phyloP scores from a whole-genome alignment of 2,797 vertebrate species.

The Liasis olivaceus region DNA sequence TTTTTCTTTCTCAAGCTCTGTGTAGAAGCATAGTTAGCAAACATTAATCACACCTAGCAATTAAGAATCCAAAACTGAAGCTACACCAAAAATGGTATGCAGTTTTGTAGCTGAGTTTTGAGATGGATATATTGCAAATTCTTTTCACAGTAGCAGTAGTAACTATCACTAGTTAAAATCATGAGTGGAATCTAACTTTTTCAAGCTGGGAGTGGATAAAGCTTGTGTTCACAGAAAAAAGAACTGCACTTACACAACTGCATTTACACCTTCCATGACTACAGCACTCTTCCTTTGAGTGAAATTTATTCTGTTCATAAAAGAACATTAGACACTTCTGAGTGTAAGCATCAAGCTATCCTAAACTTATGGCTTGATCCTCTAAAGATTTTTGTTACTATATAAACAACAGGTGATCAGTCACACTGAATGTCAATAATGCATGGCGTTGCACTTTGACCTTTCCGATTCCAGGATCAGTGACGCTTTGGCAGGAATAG shows the following conservation, averaged over 20 bases:
- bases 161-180: background rate
- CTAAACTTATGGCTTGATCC: background rate
- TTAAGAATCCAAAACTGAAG: background rate
- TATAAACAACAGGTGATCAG: background rate
- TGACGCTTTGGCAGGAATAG: conserved; percentile 1
- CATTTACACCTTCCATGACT: background rate
- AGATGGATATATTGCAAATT: background rate
- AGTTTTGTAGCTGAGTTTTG: background rate
- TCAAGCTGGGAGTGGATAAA: background rate
- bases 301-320: background rate
- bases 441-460: background rate
- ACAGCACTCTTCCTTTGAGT: background rate
- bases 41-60: background rate
- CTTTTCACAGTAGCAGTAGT: background rate
- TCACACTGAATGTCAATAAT: background rate
- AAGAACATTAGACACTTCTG: background rate
- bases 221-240: background rate
- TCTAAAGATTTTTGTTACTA: background rate
- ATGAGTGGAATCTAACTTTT: background rate
- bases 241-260: background rate
- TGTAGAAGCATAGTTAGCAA: conserved; percentile 8
- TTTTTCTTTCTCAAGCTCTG: conserved; percentile 63
- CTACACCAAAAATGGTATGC: background rate
- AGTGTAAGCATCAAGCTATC: background rate
- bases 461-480: background rate